These are phyloP conservation scores for Phortica magna DNA, from an alignment of 2,888 invertebrate species.

Conservation along the genomic window DNA sequence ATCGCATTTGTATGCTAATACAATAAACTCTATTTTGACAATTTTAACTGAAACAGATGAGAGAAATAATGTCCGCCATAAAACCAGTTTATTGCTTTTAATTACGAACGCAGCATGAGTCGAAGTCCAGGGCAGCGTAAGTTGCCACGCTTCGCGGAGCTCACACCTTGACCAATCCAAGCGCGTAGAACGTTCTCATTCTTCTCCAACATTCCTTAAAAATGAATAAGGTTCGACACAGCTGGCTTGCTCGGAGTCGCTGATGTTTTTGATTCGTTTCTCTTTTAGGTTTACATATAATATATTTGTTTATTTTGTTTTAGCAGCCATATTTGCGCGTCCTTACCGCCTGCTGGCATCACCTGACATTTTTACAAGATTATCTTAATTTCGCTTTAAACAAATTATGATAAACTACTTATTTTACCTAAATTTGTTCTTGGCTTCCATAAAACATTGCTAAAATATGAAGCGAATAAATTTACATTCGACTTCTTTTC, in stretches of 20 bases:
- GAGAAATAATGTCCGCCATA: slow-evolving; percentile 19
- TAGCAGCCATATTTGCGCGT: background rate
- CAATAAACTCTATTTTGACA: background rate
- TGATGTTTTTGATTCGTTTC: background rate
- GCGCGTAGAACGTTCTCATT: background rate
- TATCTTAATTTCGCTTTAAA: too few relatives aligned
- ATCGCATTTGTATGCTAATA: background rate
- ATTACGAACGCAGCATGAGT: slow-evolving; percentile 16
- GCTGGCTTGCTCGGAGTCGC: background rate
- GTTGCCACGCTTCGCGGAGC: background rate
- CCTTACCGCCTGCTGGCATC: background rate
- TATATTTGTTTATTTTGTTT: background rate
- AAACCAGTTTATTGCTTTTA: slow-evolving; percentile 24
- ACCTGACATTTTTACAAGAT: too few relatives aligned
- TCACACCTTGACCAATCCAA: background rate
- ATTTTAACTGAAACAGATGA: background rate
- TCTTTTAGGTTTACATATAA: background rate
- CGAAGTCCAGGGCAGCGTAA: background rate
- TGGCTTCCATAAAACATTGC: too few relatives aligned
- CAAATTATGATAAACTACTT: too few relatives aligned
- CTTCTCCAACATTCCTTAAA: background rate
- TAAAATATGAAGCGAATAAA: too few relatives aligned
- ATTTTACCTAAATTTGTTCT: too few relatives aligned
- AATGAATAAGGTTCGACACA: background rate
- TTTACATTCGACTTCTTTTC: too few relatives aligned